Percentiles rank a stretch among this genome's conserved stretches.
phyloP scores from a whole-genome alignment of 2,888 invertebrate species.

The Apamea anceps region DNA sequence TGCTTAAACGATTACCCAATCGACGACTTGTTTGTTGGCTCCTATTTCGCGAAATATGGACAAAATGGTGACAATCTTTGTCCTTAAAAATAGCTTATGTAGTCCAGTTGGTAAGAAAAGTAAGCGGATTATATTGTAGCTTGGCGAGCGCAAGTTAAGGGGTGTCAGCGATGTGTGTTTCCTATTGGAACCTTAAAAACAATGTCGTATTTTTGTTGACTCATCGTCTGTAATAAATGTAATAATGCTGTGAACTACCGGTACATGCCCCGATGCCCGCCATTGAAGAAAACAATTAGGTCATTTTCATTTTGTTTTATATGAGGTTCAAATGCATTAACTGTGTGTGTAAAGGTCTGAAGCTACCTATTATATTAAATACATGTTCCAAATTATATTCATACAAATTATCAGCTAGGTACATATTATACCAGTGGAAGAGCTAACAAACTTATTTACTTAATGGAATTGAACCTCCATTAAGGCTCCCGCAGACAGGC shows the following conservation, averaged over 20 bases:
- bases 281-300: background rate
- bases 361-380: background rate
- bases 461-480: background rate
- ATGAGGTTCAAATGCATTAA: background rate
- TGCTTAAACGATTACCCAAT: conserved; percentile 44
- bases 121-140: conserved; percentile 32
- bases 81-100: conserved; percentile 43
- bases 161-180: conserved; percentile 31
- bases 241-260: conserved; percentile 25
- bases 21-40: conserved; percentile 45
- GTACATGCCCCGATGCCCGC: background rate
- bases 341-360: background rate
- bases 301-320: background rate
- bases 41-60: conserved; percentile 58
- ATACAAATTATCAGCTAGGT: background rate
- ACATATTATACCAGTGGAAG: background rate
- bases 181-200: conserved; percentile 34
- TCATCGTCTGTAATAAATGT: conserved; percentile 30
- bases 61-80: conserved; percentile 43
- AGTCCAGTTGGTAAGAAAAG: conserved; percentile 27
- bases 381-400: background rate
- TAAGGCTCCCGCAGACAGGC: background rate
- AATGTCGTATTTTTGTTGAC: conserved; percentile 1
- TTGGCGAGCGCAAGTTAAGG: conserved; percentile 19
- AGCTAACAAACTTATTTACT: background rate